Percentiles rank a stretch among this genome's conserved stretches.
Evolutionary conservation across 2,797 vertebrate genomes (phyloP).

Genomic region (Sebastes jordani): DNA sequence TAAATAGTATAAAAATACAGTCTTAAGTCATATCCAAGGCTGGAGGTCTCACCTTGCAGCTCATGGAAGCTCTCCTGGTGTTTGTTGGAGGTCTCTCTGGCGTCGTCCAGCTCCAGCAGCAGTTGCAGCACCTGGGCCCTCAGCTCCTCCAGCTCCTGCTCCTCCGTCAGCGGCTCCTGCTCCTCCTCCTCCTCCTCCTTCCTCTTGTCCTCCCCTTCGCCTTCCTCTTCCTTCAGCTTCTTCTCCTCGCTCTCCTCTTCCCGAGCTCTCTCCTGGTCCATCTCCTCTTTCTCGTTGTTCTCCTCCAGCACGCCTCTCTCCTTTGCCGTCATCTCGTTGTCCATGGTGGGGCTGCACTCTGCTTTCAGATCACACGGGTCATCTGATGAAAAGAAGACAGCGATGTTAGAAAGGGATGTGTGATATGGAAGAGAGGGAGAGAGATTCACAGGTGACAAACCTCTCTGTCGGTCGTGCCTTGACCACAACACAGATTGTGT

Average conservation of each 20-base stretch:
- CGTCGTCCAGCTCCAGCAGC: slow-evolving; percentile 88
- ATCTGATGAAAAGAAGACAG: slow-evolving; percentile 62
- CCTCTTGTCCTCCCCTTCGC: slow-evolving; percentile 62
- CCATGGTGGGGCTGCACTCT: slow-evolving; percentile 71
- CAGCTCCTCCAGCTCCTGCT: slow-evolving; percentile 86
- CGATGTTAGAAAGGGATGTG: slow-evolving; percentile 4
- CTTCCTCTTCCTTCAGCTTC: slow-evolving; percentile 64
- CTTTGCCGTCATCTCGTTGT: slow-evolving; percentile 75
- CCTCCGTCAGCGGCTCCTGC: slow-evolving; percentile 71
- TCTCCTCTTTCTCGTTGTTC: slow-evolving; percentile 71
- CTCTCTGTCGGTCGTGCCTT: slow-evolving; percentile 19
- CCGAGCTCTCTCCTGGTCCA: slow-evolving; percentile 61
- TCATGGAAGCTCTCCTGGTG: slow-evolving; percentile 88
- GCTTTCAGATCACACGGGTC: slow-evolving; percentile 76
- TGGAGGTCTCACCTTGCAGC: slow-evolving; percentile 84
- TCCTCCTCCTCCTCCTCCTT: slow-evolving; percentile 28
- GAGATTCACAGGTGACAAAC: slow-evolving; percentile 32
- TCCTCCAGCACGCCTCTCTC: slow-evolving; percentile 74
- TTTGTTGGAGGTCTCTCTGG: slow-evolving; percentile 84
- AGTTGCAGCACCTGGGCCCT: slow-evolving; percentile 85
- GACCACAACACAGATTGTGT: neutral
- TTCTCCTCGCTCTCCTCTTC: slow-evolving; percentile 62
- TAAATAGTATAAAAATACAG: neutral
- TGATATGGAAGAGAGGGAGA: neutral
- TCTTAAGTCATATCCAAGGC: neutral